Evolutionary conservation across 1,140 invertebrate genomes (phyloP).

Genomic region (Eciton burchellii): DNA sequence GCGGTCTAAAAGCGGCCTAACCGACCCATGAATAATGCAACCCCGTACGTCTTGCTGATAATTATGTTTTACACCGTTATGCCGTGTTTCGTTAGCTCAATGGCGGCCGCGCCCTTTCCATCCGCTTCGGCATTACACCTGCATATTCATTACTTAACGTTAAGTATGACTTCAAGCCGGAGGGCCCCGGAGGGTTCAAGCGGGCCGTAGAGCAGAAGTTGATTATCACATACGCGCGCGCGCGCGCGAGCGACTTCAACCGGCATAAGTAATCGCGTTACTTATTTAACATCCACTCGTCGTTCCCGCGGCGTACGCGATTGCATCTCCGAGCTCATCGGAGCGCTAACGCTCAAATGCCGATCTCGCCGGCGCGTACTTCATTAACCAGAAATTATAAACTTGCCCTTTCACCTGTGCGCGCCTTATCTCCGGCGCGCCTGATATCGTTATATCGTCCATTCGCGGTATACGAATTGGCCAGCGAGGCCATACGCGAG

Average conservation of each 20-base stretch:
- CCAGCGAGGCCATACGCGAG: conserved; percentile 2
- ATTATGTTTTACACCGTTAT: conserved; percentile 84
- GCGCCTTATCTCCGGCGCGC: conserved; percentile 10
- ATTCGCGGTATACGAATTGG: conserved; percentile 44
- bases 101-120: conserved; percentile 72
- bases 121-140: conserved; percentile 75
- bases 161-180: conserved; percentile 76
- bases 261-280: conserved; percentile 30
- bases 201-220: background rate
- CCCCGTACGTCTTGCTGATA: conserved; percentile 82
- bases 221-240: conserved; percentile 43
- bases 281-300: conserved; percentile 43
- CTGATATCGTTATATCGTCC: conserved; percentile 62
- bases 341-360: background rate
- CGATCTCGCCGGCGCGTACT: background rate
- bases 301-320: conserved; percentile 2
- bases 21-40: conserved; percentile 82
- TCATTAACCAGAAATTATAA: conserved; percentile 22
- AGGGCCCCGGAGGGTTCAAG: conserved; percentile 38
- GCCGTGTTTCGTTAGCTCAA: conserved; percentile 82
- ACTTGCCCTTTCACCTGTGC: conserved; percentile 1
- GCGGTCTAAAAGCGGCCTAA: conserved; percentile 79
- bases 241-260: conserved; percentile 34
- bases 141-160: conserved; percentile 82
- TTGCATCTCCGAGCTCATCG: conserved; percentile 21